A percentile compares a stretch with the other conserved stretches of the same genome.
phyloP scores from a whole-genome alignment of 2,113 vertebrate genomes.

The Arvicanthis niloticus region DNA sequence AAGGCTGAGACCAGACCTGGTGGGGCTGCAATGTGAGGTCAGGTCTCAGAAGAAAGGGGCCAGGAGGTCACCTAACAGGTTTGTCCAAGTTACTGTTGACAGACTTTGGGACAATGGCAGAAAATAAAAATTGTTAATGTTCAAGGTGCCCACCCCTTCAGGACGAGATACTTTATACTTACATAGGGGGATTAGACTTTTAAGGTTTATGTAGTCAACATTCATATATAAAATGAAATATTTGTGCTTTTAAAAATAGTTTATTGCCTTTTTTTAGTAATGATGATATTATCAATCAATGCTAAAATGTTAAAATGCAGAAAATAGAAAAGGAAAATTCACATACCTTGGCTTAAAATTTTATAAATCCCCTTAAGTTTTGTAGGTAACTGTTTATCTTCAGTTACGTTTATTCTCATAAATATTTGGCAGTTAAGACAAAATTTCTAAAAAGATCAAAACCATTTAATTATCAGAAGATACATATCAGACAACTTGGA shows the following conservation, averaged over 20 bases:
- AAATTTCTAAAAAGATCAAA: not conserved
- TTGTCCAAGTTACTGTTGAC: not conserved
- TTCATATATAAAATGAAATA: not conserved
- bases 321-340: conserved; percentile 11
- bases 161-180: not conserved
- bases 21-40: not conserved
- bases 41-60: not conserved
- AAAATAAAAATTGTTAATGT: conserved; percentile 1
- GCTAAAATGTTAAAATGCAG: not conserved
- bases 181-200: not conserved
- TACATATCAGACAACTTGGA: not conserved
- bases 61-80: not conserved
- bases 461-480: not conserved
- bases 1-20: not conserved
- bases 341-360: not conserved
- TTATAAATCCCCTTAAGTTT: conserved; percentile 1
- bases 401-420: not conserved
- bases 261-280: not conserved
- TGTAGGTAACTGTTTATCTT: not conserved
- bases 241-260: conserved; percentile 31
- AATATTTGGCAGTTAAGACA: not conserved
- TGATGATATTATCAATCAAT: not conserved
- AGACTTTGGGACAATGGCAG: not conserved
- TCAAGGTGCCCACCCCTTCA: not conserved
- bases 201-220: not conserved